phyloP scores from a whole-genome alignment of 2,888 invertebrate genomes.

The Phyto melanocephala region DNA sequence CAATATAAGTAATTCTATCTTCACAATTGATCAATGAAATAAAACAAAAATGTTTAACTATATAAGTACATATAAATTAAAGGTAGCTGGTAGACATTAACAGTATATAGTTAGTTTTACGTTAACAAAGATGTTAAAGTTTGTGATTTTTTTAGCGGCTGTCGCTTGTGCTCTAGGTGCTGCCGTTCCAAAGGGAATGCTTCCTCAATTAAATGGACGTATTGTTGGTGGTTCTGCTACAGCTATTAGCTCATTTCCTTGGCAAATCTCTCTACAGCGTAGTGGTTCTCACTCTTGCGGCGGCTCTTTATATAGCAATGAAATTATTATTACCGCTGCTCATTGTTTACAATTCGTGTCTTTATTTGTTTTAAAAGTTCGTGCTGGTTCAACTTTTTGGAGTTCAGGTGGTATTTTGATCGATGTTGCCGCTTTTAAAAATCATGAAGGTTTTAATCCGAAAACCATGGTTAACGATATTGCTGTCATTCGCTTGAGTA shows the following conservation, averaged over 20 bases:
- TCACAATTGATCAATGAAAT: too few relatives aligned
- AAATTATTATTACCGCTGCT: constrained; percentile 81
- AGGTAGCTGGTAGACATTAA: neutral
- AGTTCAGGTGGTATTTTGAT: constrained; percentile 75
- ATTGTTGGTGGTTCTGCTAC: constrained; percentile 72
- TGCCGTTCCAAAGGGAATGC: constrained; percentile 69
- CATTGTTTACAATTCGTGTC: constrained; percentile 79
- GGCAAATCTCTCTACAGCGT: constrained; percentile 72
- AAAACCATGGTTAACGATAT: constrained; percentile 80
- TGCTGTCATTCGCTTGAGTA: constrained; percentile 80
- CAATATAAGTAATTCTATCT: too few relatives aligned
- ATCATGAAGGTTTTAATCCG: constrained; percentile 79
- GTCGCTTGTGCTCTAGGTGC: constrained; percentile 69
- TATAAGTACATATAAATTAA: neutral
- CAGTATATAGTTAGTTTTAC: neutral
- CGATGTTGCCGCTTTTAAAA: constrained; percentile 43
- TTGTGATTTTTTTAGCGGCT: constrained; percentile 61
- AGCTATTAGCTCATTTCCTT: constrained; percentile 70
- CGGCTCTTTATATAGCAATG: constrained; percentile 79
- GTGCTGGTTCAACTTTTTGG: constrained; percentile 73
- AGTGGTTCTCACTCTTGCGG: constrained; percentile 81
- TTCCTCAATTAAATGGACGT: constrained; percentile 73
- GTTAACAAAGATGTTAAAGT: constrained; percentile 63
- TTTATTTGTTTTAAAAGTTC: constrained; percentile 46
- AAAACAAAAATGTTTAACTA: too few relatives aligned